phyloP scores from a whole-genome alignment of 2,797 vertebrate genomes.

The Muscicapa striata region DNA sequence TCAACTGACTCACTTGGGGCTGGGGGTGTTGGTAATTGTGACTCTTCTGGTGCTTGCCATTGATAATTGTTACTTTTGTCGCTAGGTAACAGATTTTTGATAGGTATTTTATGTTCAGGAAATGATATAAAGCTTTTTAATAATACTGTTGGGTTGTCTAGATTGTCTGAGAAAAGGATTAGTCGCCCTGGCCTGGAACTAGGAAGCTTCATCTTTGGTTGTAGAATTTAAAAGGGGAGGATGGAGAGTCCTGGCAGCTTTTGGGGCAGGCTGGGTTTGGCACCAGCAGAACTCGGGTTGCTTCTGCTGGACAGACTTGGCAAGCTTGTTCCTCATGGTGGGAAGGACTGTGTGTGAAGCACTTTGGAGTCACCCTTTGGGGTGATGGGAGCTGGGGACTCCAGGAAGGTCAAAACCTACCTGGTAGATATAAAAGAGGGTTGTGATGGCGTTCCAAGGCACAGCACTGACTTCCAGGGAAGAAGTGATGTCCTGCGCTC shows the following conservation, averaged over 20 bases:
- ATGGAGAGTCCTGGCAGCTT: neutral
- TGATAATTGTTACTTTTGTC: neutral
- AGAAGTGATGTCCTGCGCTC: rapidly evolving
- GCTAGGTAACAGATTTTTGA: conserved; percentile 61
- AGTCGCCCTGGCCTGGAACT: neutral
- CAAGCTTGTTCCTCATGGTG: rapidly evolving
- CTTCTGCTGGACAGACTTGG: rapidly evolving
- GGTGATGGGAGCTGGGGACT: rapidly evolving
- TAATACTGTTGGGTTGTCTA: conserved; percentile 29
- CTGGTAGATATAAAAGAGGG: neutral
- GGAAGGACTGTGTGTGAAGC: neutral
- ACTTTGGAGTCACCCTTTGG: rapidly evolving
- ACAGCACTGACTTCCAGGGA: rapidly evolving
- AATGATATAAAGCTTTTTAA: conserved; percentile 70
- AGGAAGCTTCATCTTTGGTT: neutral
- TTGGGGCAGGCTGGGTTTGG: neutral
- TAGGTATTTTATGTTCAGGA: conserved; percentile 66
- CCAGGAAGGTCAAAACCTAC: too few species aligned
- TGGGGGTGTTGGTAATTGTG: neutral
- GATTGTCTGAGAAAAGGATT: neutral
- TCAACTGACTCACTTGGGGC: neutral
- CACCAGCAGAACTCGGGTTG: rapidly evolving
- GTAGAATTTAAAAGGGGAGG: neutral
- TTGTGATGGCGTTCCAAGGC: neutral
- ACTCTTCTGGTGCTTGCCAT: neutral